These are phyloP conservation scores for Scopus umbretta DNA, from an alignment of 2,113 vertebrate species.

Conservation along the genomic window DNA sequence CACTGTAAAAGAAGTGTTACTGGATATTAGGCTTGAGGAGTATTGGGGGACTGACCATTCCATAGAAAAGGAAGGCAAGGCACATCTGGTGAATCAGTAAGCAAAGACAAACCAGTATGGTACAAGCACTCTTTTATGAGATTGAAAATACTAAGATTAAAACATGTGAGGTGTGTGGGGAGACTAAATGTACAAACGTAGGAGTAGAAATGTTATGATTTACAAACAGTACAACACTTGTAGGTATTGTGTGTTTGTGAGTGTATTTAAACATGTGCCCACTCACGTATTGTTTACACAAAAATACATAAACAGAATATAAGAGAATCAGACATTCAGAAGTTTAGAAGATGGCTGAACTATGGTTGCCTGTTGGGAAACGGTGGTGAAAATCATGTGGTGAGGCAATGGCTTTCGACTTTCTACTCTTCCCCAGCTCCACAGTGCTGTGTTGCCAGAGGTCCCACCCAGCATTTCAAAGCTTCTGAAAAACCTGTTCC, in stretches of 20 bases:
- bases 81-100: neutral
- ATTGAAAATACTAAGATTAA: neutral
- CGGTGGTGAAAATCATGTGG: neutral
- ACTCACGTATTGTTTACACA: neutral
- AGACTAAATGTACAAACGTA: neutral
- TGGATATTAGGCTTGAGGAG: neutral
- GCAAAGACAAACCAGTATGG: neutral
- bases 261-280: neutral
- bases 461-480: neutral
- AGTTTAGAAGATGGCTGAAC: neutral
- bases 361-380: neutral
- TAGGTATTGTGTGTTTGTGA: neutral
- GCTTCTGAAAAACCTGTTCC: neutral
- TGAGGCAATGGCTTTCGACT: neutral
- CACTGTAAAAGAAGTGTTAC: neutral
- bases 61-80: neutral
- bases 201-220: neutral
- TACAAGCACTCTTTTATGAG: neutral
- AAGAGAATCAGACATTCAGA: neutral
- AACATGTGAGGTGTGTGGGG: neutral
- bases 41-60: neutral
- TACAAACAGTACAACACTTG: neutral
- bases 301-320: neutral
- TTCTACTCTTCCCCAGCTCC: neutral
- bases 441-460: neutral